These are phyloP conservation scores for Pithecia hirsuta DNA, from an alignment of 2,797 vertebrate species.

Conservation along the genomic window DNA sequence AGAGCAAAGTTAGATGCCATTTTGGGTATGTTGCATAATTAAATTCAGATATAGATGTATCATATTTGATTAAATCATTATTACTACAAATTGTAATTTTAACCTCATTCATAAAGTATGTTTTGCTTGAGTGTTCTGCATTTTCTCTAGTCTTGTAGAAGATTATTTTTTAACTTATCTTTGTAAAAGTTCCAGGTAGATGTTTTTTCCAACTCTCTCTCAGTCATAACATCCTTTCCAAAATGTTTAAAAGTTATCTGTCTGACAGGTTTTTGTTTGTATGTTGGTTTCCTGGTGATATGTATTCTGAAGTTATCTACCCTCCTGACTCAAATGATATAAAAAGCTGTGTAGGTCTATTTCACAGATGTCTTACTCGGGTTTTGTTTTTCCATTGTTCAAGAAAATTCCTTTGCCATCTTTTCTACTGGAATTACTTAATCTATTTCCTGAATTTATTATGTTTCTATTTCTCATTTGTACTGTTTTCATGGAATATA, in stretches of 20 bases:
- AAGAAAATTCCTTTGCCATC: not conserved
- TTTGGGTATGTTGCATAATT: not conserved
- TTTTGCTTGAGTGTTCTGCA: not conserved
- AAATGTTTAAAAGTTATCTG: not conserved
- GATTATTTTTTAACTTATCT: not conserved
- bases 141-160: not conserved
- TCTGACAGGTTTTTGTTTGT: not conserved
- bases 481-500: not conserved
- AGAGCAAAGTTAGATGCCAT: not conserved
- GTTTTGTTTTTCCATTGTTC: not conserved
- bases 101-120: not conserved
- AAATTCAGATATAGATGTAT: not conserved
- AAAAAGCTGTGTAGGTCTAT: not conserved
- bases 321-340: not conserved
- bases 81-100: not conserved
- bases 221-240: not conserved
- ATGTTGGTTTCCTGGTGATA: not conserved
- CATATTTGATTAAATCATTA: not conserved
- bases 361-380: not conserved
- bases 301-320: not conserved
- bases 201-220: not conserved
- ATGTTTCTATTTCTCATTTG: not conserved
- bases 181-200: not conserved
- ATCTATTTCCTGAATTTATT: not conserved
- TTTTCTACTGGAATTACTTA: not conserved